phyloP scores from a whole-genome alignment of 2,888 invertebrate genomes.

The Petrolisthes cinctipes region DNA sequence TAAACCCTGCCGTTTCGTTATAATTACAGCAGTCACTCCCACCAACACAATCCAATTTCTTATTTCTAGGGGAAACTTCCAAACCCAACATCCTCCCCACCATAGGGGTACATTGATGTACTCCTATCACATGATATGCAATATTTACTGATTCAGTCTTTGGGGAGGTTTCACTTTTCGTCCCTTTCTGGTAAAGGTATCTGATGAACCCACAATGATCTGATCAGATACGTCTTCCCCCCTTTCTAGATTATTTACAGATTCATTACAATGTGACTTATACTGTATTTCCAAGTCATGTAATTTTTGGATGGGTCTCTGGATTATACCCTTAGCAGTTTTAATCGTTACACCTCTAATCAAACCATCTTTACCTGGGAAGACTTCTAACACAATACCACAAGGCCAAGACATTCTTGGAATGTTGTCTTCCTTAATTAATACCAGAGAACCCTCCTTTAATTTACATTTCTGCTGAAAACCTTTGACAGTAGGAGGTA shows the following conservation, averaged over 20 bases:
- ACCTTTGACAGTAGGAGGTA: neutral
- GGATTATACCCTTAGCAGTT: slow-evolving; percentile 3
- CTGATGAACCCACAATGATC: neutral
- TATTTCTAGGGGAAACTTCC: no score
- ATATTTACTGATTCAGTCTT: neutral
- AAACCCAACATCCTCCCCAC: neutral
- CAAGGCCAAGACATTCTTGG: no score
- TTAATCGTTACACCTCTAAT: slow-evolving; percentile 30
- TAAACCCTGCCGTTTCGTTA: no score
- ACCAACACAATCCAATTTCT: no score
- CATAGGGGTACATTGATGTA: neutral
- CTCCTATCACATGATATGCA: neutral
- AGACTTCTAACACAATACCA: neutral
- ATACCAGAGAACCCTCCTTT: neutral
- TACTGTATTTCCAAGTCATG: slow-evolving; percentile 27
- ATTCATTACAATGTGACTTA: neutral
- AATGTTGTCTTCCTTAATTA: slow-evolving; percentile 11
- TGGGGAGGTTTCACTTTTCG: neutral
- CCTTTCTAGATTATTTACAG: no score
- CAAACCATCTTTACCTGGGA: slow-evolving; percentile 28
- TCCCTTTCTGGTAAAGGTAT: neutral
- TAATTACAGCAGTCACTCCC: no score
- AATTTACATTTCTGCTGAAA: neutral
- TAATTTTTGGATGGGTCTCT: slow-evolving; percentile 6
- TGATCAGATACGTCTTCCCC: neutral